Evolutionary conservation across 2,888 invertebrate genomes (phyloP).

Genomic region (Ichneumoninae sp.): DNA sequence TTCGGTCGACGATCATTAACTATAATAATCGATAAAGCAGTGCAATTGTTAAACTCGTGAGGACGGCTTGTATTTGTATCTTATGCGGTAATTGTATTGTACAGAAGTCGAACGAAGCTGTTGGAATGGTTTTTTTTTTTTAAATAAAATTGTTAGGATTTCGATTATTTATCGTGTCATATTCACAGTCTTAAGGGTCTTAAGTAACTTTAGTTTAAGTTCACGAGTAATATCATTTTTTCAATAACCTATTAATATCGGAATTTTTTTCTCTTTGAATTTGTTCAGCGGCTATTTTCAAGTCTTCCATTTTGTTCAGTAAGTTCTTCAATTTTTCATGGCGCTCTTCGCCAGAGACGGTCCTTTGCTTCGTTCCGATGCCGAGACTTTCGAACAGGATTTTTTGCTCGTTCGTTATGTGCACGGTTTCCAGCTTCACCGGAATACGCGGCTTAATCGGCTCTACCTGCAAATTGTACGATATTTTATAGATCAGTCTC

Average conservation of each 20-base stretch:
- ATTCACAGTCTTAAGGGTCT: neutral
- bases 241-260: constrained; percentile 67
- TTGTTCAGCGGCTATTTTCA: constrained; percentile 72
- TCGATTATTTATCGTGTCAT: constrained; percentile 1
- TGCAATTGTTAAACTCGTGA: constrained; percentile 26
- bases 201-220: neutral
- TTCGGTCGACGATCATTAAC: neutral
- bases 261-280: constrained; percentile 72
- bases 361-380: constrained; percentile 17
- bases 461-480: constrained; percentile 68
- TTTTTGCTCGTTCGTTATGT: constrained; percentile 65
- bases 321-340: constrained; percentile 64
- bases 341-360: neutral
- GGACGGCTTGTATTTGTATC: constrained; percentile 3
- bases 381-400: constrained; percentile 54
- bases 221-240: constrained; percentile 11
- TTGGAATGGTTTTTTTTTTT: constrained; percentile 37
- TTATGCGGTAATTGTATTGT: constrained; percentile 43
- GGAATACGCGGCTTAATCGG: constrained; percentile 53
- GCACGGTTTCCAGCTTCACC: constrained; percentile 52
- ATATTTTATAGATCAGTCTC: neutral
- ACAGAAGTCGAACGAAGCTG: constrained; percentile 30
- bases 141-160: constrained; percentile 49
- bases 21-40: neutral
- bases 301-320: constrained; percentile 72